phyloP scores from a whole-genome alignment of 2,797 vertebrate species.

The Crenuchus spilurus region DNA sequence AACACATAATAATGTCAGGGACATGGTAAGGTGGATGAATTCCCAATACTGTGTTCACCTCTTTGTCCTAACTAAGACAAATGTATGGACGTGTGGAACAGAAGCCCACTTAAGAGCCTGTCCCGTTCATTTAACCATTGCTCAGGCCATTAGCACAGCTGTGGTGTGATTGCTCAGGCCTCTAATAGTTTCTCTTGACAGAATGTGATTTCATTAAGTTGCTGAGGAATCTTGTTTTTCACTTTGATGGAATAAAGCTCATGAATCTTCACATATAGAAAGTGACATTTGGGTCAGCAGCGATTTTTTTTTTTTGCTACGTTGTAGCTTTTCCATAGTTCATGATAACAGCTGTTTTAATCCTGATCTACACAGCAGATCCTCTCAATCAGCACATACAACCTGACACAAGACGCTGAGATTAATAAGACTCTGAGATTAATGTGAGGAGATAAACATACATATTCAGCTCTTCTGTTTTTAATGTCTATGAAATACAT shows the following conservation, averaged over 20 bases:
- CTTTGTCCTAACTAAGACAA: constrained; percentile 11
- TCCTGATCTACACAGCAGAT: too few species aligned
- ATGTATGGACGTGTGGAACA: background rate
- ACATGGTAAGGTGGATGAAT: background rate
- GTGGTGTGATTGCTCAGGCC: background rate
- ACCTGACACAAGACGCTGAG: too few species aligned
- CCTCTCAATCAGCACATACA: too few species aligned
- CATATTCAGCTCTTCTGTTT: too few species aligned
- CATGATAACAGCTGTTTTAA: too few species aligned
- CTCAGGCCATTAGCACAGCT: background rate
- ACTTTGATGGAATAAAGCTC: background rate
- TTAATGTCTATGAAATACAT: too few species aligned
- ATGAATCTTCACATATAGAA: background rate
- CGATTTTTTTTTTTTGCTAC: background rate
- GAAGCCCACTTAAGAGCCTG: background rate
- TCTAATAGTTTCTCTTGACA: constrained; percentile 3
- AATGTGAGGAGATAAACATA: too few species aligned
- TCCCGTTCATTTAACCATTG: background rate
- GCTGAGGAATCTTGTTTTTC: background rate
- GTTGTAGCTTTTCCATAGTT: too few species aligned
- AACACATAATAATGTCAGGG: background rate
- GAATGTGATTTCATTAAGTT: constrained; percentile 2
- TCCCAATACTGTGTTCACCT: background rate
- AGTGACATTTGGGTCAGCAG: background rate
- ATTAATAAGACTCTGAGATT: too few species aligned